Evolutionary conservation across 2,888 invertebrate genomes (phyloP), one percentile per base, ranked within the genome.

Genomic region (Azorinus chamasolen): DNA sequence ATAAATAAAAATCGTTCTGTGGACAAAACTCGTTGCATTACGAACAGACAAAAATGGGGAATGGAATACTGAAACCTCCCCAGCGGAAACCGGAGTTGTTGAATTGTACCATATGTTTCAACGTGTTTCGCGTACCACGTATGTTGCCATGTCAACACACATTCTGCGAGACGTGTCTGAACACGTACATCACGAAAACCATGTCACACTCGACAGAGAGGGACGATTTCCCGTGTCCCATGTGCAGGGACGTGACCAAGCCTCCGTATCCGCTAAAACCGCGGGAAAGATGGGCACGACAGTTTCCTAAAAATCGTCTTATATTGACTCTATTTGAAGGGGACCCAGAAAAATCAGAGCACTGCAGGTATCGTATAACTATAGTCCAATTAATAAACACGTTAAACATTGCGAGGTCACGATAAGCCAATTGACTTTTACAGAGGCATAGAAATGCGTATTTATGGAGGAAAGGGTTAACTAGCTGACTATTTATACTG

Each of bases 111-210:
- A 79, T 79, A 37, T 79, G 79, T 68, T 74, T 79, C 37, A 79
- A 71, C 55, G 57, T 79, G 8, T 74, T 63, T 45, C 70, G 71
- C 54, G 66, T 71, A 22, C 79, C 79, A 1, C 70, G 79, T 8
- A 79, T 79, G 79, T 63, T 79, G 22, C 74, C 79, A 25, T 79
- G 79, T 50, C 79, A 79, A 51, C 79, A 79, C 18, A 79, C 79
- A 5, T 79, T 79, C 54, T 79, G 79, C 46, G 79, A 74, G 41
- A 6, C 20, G 2, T 79, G 79, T 55, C 53, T 79, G 18, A 70
- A 74, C 24, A 53, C 68, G 2, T 79, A 74, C 43, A 79, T 79
- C n/a, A 66, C 63, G 2, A 70, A 27, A 20, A 66, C 68, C 8
- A 46, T 63, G 25, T 18, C 53, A 12, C 58, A 58, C 14, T 59